Evolutionary conservation across 2,888 invertebrate genomes (phyloP).

Genomic region (Orthosia gracilis): DNA sequence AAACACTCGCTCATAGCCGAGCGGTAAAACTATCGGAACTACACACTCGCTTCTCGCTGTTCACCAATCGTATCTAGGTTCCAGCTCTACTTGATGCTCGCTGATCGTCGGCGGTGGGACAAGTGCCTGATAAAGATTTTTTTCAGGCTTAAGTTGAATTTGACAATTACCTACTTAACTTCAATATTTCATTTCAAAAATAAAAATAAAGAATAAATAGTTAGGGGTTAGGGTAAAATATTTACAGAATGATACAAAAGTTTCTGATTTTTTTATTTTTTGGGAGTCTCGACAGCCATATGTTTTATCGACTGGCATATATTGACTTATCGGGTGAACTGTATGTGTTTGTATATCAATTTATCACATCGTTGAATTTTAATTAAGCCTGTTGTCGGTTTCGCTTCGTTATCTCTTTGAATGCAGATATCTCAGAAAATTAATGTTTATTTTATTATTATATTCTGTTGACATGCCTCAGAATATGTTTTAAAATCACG

Average conservation of each 20-base stretch:
- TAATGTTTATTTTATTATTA: slow-evolving; percentile 11
- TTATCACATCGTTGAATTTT: slow-evolving; percentile 31
- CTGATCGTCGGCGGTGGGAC: too few relatives aligned
- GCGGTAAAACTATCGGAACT: too few relatives aligned
- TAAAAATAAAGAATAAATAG: too few relatives aligned
- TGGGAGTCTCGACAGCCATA: not conserved
- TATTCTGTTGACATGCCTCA: not conserved
- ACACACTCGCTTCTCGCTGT: too few relatives aligned
- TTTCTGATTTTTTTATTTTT: not conserved
- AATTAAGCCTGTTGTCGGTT: slow-evolving; percentile 21
- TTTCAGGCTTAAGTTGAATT: too few relatives aligned
- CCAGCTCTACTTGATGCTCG: too few relatives aligned
- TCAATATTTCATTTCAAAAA: too few relatives aligned
- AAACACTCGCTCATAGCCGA: too few relatives aligned
- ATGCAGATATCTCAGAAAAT: slow-evolving; percentile 40
- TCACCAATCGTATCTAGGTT: too few relatives aligned
- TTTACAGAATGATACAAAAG: not conserved
- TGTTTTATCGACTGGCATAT: not conserved
- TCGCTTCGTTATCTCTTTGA: slow-evolving; percentile 12
- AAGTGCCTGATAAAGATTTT: too few relatives aligned
- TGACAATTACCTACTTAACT: too few relatives aligned
- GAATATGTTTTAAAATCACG: not conserved
- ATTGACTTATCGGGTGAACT: slow-evolving; percentile 10
- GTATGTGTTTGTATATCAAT: slow-evolving; percentile 41
- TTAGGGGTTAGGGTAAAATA: not conserved